Evolutionary conservation across 1,140 invertebrate species (phyloP).

Genomic region (Bemisia tabaci): DNA sequence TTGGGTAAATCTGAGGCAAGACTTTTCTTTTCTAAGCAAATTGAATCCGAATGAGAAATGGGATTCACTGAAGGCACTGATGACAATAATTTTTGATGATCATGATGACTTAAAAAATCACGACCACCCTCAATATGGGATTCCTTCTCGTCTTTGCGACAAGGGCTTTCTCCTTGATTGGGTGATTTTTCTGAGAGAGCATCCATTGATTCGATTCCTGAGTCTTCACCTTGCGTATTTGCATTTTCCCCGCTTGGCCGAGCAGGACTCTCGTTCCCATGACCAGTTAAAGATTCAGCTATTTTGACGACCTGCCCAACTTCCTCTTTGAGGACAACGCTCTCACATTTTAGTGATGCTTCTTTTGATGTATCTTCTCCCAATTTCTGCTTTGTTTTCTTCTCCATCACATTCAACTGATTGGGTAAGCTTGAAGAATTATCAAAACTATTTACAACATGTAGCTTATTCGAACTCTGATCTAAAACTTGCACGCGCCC

Average conservation of each 20-base stretch:
- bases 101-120: neutral
- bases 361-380: constrained; percentile 31
- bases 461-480: neutral
- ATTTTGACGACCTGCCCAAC: neutral
- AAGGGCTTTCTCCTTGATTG: constrained; percentile 55
- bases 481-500: neutral
- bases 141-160: constrained; percentile 27
- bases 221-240: constrained; percentile 57
- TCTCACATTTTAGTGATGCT: neutral
- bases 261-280: constrained; percentile 12
- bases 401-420: constrained; percentile 36
- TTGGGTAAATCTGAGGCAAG: neutral
- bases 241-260: constrained; percentile 20
- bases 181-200: constrained; percentile 82
- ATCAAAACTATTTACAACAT: neutral
- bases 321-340: neutral
- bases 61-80: neutral
- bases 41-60: neutral
- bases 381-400: constrained; percentile 44
- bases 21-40: neutral
- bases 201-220: constrained; percentile 86
- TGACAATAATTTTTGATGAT: neutral
- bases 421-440: neutral
- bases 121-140: neutral
- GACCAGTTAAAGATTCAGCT: neutral